These are phyloP conservation scores for Agelastica alni DNA, from an alignment of 2,888 invertebrate genomes.

Conservation along the genomic window DNA sequence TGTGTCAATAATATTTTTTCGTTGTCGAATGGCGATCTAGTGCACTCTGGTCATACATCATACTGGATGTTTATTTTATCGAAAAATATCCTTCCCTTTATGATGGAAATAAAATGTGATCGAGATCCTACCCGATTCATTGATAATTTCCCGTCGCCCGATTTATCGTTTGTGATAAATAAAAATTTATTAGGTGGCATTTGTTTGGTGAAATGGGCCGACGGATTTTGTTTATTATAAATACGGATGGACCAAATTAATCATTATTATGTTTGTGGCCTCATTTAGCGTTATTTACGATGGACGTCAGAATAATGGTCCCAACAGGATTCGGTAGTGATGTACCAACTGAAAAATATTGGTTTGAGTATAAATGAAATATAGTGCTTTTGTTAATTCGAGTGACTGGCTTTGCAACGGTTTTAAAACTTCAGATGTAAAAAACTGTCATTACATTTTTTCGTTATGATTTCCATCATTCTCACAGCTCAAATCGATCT, in stretches of 20 bases:
- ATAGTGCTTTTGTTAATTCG: not conserved
- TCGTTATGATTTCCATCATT: too few relatives aligned
- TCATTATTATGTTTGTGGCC: slow-evolving; percentile 25
- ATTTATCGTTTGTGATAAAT: slow-evolving; percentile 29
- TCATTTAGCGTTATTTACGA: slow-evolving; percentile 21
- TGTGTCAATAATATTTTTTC: too few relatives aligned
- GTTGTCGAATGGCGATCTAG: too few relatives aligned
- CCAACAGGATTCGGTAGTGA: slow-evolving; percentile 16
- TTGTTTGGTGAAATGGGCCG: slow-evolving; percentile 19
- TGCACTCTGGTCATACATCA: too few relatives aligned
- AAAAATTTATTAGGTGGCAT: slow-evolving; percentile 24
- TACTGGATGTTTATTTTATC: slow-evolving; percentile 32
- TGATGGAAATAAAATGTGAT: slow-evolving; percentile 28
- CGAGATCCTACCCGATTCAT: slow-evolving; percentile 20
- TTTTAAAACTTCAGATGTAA: too few relatives aligned
- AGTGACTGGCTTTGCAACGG: too few relatives aligned
- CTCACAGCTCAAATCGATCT: too few relatives aligned
- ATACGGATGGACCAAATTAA: slow-evolving; percentile 20
- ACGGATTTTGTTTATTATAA: slow-evolving; percentile 21
- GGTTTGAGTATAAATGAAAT: slow-evolving; percentile 9
- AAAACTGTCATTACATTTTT: too few relatives aligned
- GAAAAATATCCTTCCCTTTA: slow-evolving; percentile 35
- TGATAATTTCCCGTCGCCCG: slow-evolving; percentile 30
- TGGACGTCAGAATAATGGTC: slow-evolving; percentile 15
- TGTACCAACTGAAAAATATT: slow-evolving; percentile 17